Evolutionary conservation across 2,797 vertebrate species (phyloP).

Genomic region (Psittacula derbiana): DNA sequence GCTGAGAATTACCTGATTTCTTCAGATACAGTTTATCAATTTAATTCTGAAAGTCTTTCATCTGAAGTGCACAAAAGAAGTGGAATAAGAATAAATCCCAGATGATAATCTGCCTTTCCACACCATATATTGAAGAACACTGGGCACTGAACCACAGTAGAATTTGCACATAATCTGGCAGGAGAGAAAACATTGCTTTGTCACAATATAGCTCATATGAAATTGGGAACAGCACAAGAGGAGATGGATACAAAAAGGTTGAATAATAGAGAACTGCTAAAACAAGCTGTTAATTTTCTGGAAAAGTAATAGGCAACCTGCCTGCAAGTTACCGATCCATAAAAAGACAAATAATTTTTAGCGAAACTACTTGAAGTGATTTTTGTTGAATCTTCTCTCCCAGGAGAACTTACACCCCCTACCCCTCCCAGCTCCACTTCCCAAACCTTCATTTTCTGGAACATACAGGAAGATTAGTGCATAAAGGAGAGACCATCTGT

Average conservation of each 20-base stretch:
- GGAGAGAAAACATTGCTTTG: not conserved
- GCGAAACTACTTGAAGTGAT: not conserved
- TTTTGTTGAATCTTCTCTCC: not conserved
- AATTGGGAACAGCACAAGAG: not conserved
- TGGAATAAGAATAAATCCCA: not conserved
- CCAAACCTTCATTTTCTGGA: slow-evolving; percentile 25
- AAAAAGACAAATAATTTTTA: not conserved
- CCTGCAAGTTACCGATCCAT: not conserved
- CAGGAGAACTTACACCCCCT: not conserved
- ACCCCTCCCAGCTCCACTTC: not conserved
- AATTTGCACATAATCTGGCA: not conserved
- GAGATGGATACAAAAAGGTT: not conserved
- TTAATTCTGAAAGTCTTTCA: not conserved
- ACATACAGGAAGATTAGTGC: slow-evolving; percentile 5
- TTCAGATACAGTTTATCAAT: not conserved
- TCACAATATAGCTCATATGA: not conserved
- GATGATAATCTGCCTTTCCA: not conserved
- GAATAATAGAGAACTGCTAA: not conserved
- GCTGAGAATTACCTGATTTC: not conserved
- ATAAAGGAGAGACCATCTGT: slow-evolving; percentile 16
- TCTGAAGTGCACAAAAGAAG: not conserved
- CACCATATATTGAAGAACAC: not conserved
- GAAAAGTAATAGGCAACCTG: not conserved
- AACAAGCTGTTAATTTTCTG: not conserved
- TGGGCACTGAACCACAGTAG: not conserved